These are phyloP conservation scores for Pantala flavescens DNA, from an alignment of 1,140 invertebrate species.

Conservation along the genomic window DNA sequence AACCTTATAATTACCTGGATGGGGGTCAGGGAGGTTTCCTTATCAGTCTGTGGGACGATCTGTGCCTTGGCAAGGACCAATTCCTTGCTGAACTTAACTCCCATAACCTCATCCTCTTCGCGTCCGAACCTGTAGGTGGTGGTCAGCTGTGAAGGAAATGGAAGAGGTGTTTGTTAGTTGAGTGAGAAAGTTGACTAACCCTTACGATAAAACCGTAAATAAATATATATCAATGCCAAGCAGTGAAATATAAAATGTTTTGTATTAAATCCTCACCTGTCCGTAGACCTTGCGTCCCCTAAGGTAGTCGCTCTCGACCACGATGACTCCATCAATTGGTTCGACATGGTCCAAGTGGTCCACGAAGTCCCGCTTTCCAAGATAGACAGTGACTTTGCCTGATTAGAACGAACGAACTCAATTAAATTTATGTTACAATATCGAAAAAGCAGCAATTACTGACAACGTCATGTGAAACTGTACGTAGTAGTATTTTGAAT, in stretches of 20 bases:
- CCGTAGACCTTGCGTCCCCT: conserved; percentile 74
- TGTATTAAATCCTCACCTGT: conserved; percentile 42
- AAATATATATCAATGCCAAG: too few relatives aligned
- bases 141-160: conserved; percentile 41
- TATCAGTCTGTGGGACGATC: conserved; percentile 59
- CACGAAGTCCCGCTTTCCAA: conserved; percentile 83
- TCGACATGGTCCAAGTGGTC: conserved; percentile 77
- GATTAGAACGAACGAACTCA: conserved; percentile 16
- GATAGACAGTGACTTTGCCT: conserved; percentile 80
- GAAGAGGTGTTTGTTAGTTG: background rate
- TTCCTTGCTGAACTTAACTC: conserved; percentile 84
- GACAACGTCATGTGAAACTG: conserved; percentile 15
- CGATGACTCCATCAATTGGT: conserved; percentile 78
- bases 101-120: conserved; percentile 89
- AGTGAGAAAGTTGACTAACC: too few relatives aligned
- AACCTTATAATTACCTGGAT: conserved; percentile 36
- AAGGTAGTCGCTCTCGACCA: conserved; percentile 81
- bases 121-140: conserved; percentile 82
- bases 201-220: too few relatives aligned
- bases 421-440: conserved; percentile 9
- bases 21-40: conserved; percentile 59
- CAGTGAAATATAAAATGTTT: background rate
- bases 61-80: conserved; percentile 64
- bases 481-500: too few relatives aligned
- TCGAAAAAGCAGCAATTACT: conserved; percentile 16